A percentile compares a stretch with the other conserved stretches of the same genome.
Conservation (phyloP, 1,140 invertebrate species). For the Cryptotermes secundus region DNA sequence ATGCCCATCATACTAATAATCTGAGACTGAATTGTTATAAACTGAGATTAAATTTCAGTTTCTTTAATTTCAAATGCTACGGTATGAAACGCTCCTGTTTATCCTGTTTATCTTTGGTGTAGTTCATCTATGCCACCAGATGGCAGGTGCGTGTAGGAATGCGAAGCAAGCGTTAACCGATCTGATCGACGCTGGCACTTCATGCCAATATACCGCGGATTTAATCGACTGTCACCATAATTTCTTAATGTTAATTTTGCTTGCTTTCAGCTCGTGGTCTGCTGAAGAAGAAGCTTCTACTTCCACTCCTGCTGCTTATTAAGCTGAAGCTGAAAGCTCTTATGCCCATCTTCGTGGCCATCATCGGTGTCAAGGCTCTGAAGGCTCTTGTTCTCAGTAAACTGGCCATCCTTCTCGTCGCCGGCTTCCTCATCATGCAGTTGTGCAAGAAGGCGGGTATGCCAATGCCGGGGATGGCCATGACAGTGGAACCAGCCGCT, state of each 20-base stretch:
- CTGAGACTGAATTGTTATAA: too few species aligned
- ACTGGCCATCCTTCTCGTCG: slow-evolving; percentile 72
- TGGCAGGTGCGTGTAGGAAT: too few species aligned
- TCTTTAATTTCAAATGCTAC: too few species aligned
- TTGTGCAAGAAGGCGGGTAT: slow-evolving; percentile 69
- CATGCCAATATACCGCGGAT: too few species aligned
- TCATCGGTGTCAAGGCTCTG: slow-evolving; percentile 76
- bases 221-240: too few species aligned
- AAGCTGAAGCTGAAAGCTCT: slow-evolving; percentile 81
- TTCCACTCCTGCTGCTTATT: slow-evolving; percentile 73
- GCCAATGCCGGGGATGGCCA: slow-evolving; percentile 56
- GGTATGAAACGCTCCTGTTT: too few species aligned
- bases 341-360: slow-evolving; percentile 75
- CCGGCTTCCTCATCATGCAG: slow-evolving; percentile 76
- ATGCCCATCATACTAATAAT: too few species aligned
- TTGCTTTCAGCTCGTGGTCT: slow-evolving; percentile 55
- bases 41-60: too few species aligned
- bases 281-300: slow-evolving; percentile 77
- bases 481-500: slow-evolving; percentile 48
- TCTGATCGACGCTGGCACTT: too few species aligned
- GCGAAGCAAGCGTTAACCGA: too few species aligned
- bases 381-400: slow-evolving; percentile 82
- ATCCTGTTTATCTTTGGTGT: too few species aligned
- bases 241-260: neutral
- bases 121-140: too few species aligned